These are phyloP conservation scores for Acrobasis consociella DNA, from an alignment of 2,888 invertebrate genomes.

Conservation along the genomic window DNA sequence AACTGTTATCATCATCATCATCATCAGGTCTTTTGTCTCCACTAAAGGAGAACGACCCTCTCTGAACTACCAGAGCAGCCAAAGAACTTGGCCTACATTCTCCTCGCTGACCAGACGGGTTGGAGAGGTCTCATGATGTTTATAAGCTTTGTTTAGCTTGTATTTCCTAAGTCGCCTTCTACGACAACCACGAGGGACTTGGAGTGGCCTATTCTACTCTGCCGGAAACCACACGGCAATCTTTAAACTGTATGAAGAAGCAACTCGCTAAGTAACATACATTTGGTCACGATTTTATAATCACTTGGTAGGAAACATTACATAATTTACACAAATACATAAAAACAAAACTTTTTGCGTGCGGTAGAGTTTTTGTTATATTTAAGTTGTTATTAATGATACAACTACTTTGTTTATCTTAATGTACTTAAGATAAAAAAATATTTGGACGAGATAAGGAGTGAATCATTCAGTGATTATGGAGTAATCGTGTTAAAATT, in stretches of 20 bases:
- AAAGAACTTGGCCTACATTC: no score
- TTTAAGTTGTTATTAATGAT: constrained; percentile 13
- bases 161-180: no score
- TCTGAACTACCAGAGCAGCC: no score
- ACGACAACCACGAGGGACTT: no score
- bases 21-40: no score
- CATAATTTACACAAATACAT: constrained; percentile 32
- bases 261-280: constrained; percentile 15
- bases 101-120: no score
- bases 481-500: background rate
- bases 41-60: no score
- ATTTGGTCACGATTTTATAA: constrained; percentile 46
- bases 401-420: background rate
- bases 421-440: background rate
- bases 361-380: constrained; percentile 35
- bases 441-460: constrained; percentile 1
- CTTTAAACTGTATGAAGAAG: background rate
- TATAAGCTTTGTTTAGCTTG: no score
- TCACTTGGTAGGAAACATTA: constrained; percentile 41
- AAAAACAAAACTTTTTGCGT: constrained; percentile 3
- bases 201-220: no score
- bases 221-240: no score
- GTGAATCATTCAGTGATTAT: background rate
- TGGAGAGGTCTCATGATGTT: no score
- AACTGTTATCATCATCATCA: no score